A percentile compares a stretch with the other conserved stretches of the same genome.
These are phyloP conservation scores for Chrysolina haemoptera DNA, from an alignment of 2,888 invertebrate species.

Conservation along the genomic window DNA sequence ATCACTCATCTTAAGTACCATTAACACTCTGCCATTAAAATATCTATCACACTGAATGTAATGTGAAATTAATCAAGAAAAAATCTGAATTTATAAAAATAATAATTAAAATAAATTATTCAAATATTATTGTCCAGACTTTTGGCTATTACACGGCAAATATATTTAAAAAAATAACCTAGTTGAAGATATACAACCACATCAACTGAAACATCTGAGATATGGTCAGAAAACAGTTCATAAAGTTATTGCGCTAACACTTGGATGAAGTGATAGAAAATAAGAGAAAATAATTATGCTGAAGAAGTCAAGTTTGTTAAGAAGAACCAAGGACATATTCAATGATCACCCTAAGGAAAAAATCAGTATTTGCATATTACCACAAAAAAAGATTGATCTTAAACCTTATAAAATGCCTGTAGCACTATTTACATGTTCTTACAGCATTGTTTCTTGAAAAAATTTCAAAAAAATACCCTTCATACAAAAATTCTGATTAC, in stretches of 20 bases:
- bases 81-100: neutral
- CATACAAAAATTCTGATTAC: too few species aligned
- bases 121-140: conserved; percentile 21
- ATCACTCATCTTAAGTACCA: conserved; percentile 19
- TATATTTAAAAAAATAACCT: neutral
- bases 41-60: neutral
- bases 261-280: neutral
- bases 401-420: too few species aligned
- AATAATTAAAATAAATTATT: neutral
- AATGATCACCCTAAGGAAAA: too few species aligned
- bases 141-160: neutral
- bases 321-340: too few species aligned
- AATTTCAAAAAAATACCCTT: too few species aligned
- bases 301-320: too few species aligned
- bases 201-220: neutral
- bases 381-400: too few species aligned
- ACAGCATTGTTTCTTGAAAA: too few species aligned
- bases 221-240: conserved; percentile 3
- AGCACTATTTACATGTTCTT: too few species aligned
- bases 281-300: too few species aligned
- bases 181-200: neutral
- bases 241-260: neutral
- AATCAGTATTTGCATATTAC: too few species aligned
- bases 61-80: neutral
- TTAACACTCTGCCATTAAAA: conserved; percentile 14